phyloP scores from a whole-genome alignment of 1,140 invertebrate genomes.

The Cephus cinctus region DNA sequence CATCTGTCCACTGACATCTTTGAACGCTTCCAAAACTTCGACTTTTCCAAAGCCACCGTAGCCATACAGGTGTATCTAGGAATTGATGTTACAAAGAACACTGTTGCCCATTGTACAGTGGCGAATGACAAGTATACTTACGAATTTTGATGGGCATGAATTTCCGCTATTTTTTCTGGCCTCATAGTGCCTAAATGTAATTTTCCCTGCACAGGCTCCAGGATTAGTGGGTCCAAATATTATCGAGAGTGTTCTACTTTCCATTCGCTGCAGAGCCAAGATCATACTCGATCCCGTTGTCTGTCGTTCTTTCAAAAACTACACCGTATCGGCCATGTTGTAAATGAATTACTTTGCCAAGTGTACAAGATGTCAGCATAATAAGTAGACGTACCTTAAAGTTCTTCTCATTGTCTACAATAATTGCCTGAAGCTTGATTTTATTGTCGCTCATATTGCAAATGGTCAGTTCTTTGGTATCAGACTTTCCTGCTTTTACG shows the following conservation, averaged over 20 bases:
- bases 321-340: not conserved
- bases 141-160: slow-evolving; percentile 36
- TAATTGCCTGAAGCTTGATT: slow-evolving; percentile 50
- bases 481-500: slow-evolving; percentile 50
- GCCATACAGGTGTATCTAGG: slow-evolving; percentile 49
- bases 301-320: slow-evolving; percentile 47
- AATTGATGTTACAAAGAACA: no score
- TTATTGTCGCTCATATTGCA: slow-evolving; percentile 55
- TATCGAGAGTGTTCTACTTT: slow-evolving; percentile 51
- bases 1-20: slow-evolving; percentile 54
- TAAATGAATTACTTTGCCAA: no score
- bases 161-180: slow-evolving; percentile 36
- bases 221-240: slow-evolving; percentile 48
- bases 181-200: slow-evolving; percentile 52
- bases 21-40: slow-evolving; percentile 49
- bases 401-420: slow-evolving; percentile 42
- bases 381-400: slow-evolving; percentile 38
- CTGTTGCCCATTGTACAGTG: not conserved
- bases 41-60: slow-evolving; percentile 55
- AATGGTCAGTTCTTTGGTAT: slow-evolving; percentile 53
- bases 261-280: slow-evolving; percentile 50
- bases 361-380: not conserved
- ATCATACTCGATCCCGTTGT: slow-evolving; percentile 28
- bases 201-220: slow-evolving; percentile 51
- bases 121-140: slow-evolving; percentile 20